Evolutionary conservation across 2,113 vertebrate genomes (phyloP), one percentile per base, ranked within the genome.

Genomic region (Neolamprologus kungweensis): DNA sequence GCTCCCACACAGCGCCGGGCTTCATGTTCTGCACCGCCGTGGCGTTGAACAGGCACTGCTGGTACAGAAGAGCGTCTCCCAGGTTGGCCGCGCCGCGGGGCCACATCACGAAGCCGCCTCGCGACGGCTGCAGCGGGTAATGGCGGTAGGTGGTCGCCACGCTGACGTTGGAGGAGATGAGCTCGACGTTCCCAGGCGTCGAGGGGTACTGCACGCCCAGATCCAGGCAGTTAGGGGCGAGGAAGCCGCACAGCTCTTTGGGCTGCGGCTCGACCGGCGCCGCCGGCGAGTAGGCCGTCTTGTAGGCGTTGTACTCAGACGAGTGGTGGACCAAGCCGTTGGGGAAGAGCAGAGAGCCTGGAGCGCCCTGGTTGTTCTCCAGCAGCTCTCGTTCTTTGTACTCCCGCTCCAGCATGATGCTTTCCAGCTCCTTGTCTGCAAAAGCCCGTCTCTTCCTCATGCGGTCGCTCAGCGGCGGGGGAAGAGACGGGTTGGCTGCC

Each of bases 381-480:
- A 99, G 91, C 94, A 99, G 97, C 95, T 99, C 98, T 10, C 98
- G 97, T 80, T 99, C 98, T 82, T 99, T 99, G 94, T 98, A 99
- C 86, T 99, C 99, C 82, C 98, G 97, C 94, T 99, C 98, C 94
- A 99, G 95, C 99, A 99, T 99, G 93, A 99, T 98, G 94, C 95
- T 98, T 95, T 99, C 99, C 96, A 99, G 88, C 94, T 99, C 99
- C 91, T 99, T 99, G 96, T 99, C 99, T 28, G 99, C 99, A 92
- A 99, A 99, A 71, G 99, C 99, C 53, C 99, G 94, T 60, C 99
- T 97, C 93, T 99, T 99, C 94, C 99, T 97, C 98, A 99, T 99
- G 90, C 99, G 98, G 94, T 99, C 98, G 85, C 99, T 99, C 85
- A 99, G 97, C 5, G 98, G 98, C 2, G 98, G 97, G 40, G 98